Percentiles rank a stretch among this genome's conserved stretches.
phyloP scores from a whole-genome alignment of 2,888 invertebrate species.

The Pterobdella sp. region DNA sequence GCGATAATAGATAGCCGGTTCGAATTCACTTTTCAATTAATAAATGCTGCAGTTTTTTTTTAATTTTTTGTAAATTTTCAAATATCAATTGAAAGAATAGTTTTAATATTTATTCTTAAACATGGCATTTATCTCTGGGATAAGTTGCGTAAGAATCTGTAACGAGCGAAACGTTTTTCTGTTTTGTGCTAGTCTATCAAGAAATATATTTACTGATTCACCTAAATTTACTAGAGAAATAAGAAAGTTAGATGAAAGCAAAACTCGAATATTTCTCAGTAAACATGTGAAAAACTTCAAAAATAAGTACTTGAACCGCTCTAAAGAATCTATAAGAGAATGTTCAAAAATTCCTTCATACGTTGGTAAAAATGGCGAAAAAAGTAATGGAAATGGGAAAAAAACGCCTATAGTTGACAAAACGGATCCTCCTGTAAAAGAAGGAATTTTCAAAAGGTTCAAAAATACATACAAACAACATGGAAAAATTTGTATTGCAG shows the following conservation, averaged over 20 bases:
- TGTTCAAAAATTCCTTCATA: background rate
- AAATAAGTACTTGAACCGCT: background rate
- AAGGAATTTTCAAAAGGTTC: constrained; percentile 67
- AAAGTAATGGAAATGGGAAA: background rate
- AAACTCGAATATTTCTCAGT: background rate
- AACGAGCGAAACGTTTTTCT: too few relatives aligned
- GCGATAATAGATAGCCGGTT: too few relatives aligned
- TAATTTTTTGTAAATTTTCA: too few relatives aligned
- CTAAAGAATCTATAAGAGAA: background rate
- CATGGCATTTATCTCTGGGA: too few relatives aligned
- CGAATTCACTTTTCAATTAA: too few relatives aligned
- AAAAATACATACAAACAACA: constrained; percentile 87
- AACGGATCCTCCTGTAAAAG: background rate
- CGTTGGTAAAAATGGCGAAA: background rate
- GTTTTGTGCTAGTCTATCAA: too few relatives aligned
- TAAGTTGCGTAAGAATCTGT: too few relatives aligned
- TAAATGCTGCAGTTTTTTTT: too few relatives aligned
- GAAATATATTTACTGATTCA: background rate
- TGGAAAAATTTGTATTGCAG: constrained; percentile 90
- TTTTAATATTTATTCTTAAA: too few relatives aligned
- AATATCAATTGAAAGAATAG: too few relatives aligned
- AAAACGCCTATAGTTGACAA: background rate
- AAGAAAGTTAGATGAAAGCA: background rate
- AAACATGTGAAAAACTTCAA: background rate
- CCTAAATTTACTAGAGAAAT: background rate